Evolutionary conservation across 2,113 vertebrate species (phyloP), one percentile per base, ranked within the genome.

Genomic region (Etia nguti): DNA sequence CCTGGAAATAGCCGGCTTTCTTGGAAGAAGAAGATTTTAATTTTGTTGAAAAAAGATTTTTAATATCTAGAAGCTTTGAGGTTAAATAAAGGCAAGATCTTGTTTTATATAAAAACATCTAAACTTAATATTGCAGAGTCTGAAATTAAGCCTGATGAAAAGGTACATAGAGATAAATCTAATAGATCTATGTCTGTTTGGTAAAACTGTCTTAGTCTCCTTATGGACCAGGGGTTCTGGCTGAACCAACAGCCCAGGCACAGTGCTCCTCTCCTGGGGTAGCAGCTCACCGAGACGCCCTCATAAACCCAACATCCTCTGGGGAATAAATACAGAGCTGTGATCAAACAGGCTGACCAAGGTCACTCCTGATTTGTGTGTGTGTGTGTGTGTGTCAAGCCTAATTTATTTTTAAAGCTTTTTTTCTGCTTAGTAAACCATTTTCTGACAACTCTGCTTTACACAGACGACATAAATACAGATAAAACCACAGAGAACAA

Each of bases 371-470:
- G 68, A 82, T 80, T 73, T 83, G 54, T 82, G 83, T 70, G 79
- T 62, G 80, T 73, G 59, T 82, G 38, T 46, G 8, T 18, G 9
- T 18, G 24, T 75, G 68, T 80, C 68, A 52, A 5, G 16, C 77
- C 83, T 36, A 60, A 85, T 90, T 83, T 86, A 89, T 86, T 77
- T 87, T 24, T 79, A 59, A 82, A 38, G 36, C 4, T 11, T 87
- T 84, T 88, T 83, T 92, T 86, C 83, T 89, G 75, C 80, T 83
- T 57, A 59, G 75, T 83, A 70, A 88, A 89, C 73, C 80, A 16
- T 86, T 87, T 83, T 41, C 80, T 83, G 85, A 91, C 82, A 77
- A 20, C 62, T 18, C 22, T 26, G 55, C 34, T 36, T 15, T 43
- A 77, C 79, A 70, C 46, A 57, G 79, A 85, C 16, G 75, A 22